Evolutionary conservation across 2,888 invertebrate genomes (phyloP).

Genomic region (Suillia variegata): DNA sequence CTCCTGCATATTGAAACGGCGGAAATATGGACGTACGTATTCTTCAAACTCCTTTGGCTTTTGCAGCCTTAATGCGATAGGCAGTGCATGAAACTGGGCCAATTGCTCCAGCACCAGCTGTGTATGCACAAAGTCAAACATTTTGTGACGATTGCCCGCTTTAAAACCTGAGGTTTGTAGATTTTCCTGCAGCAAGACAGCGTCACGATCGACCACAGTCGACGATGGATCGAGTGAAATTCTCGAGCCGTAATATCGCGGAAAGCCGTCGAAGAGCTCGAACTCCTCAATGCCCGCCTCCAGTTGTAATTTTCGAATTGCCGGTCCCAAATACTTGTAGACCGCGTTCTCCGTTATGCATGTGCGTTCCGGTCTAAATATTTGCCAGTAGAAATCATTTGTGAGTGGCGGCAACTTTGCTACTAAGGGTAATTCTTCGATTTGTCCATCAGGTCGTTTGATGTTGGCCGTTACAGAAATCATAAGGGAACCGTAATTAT

Average conservation of each 20-base stretch:
- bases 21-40: constrained; percentile 58
- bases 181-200: constrained; percentile 67
- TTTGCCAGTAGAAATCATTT: constrained; percentile 63
- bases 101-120: constrained; percentile 62
- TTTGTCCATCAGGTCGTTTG: constrained; percentile 36
- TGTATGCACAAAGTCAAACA: constrained; percentile 64
- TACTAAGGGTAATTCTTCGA: constrained; percentile 62
- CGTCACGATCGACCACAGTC: constrained; percentile 64
- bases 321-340: constrained; percentile 63
- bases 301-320: constrained; percentile 62
- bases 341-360: constrained; percentile 67
- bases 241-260: constrained; percentile 65
- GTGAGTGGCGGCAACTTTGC: constrained; percentile 66
- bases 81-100: constrained; percentile 66
- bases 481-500: constrained; percentile 70
- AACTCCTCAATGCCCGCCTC: constrained; percentile 61
- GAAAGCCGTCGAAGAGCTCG: constrained; percentile 62
- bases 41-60: constrained; percentile 61
- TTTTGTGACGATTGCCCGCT: constrained; percentile 62
- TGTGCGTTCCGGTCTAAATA: constrained; percentile 66
- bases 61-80: constrained; percentile 64
- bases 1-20: constrained; percentile 41
- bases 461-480: constrained; percentile 58
- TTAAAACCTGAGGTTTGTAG: constrained; percentile 63
- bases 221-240: constrained; percentile 55